Evolutionary conservation across 2,113 vertebrate genomes (phyloP).

Genomic region (Dendropsophus ebraccatus): DNA sequence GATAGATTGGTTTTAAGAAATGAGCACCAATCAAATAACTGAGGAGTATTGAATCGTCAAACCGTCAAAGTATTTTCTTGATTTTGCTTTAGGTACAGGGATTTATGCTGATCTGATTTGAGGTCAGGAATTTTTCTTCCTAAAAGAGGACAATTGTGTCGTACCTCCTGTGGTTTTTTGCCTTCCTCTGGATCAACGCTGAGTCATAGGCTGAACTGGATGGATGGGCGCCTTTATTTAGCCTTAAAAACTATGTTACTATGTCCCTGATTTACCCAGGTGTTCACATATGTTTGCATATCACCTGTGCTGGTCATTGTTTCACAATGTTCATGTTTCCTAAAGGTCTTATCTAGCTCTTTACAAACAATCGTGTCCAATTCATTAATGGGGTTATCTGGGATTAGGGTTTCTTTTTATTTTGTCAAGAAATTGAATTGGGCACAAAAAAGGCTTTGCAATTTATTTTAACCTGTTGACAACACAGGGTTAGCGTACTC

Average conservation of each 20-base stretch:
- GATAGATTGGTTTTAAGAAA: too few species aligned
- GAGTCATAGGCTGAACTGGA: too few species aligned
- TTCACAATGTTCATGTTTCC: background rate
- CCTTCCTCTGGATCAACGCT: too few species aligned
- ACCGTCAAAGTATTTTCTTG: background rate
- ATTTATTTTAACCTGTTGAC: background rate
- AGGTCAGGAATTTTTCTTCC: too few species aligned
- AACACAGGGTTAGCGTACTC: too few species aligned
- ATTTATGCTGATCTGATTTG: too few species aligned
- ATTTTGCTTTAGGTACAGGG: background rate
- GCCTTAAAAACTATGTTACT: too few species aligned
- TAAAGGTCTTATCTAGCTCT: background rate
- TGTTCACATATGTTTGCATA: background rate
- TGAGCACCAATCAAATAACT: too few species aligned
- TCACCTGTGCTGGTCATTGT: background rate
- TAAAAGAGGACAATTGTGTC: too few species aligned
- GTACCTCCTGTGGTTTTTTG: too few species aligned
- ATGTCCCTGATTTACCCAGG: background rate
- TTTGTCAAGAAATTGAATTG: background rate
- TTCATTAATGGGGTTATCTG: background rate
- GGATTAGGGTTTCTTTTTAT: background rate
- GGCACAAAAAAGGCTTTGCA: background rate
- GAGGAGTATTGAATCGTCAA: too few species aligned
- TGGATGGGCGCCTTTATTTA: too few species aligned
- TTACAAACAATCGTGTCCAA: background rate